Evolutionary conservation across 2,888 invertebrate species (phyloP), one percentile per base, ranked within the genome.

Genomic region (Agonopterix heracliana): DNA sequence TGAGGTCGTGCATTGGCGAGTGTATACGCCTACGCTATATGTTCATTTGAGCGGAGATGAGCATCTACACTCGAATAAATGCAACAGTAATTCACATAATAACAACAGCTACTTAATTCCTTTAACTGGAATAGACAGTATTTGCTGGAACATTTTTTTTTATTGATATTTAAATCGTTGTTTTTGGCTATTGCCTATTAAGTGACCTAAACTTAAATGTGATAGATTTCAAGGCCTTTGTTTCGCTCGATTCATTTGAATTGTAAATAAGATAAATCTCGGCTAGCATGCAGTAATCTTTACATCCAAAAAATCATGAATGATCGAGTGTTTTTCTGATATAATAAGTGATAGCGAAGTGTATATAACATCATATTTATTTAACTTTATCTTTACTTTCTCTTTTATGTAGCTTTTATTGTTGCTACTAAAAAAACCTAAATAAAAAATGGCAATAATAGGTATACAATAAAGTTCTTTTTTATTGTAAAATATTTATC

Each of bases 31-130:
- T 76, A 83, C 80, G 74, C 80, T 72, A 76, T 76, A 64, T 86
- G 86, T 66, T 86, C 86, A 86, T 82, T 86, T 85, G 76, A 86
- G 85, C 84, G 86, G 63, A 81, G 78, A 83, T 68, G 61, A 67
- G 3, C 73, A 73, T 69, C 66, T 73, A 77, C 72, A 81, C 74
- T 78, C 74, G 79, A 71, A 77, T 77, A 77, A 78, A 76, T 81
- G 75, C 76, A 81, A 81, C 74, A 68, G 76, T 80, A 73, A 80
- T 77, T 68, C 71, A 81, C 79, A 81, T 82, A 79, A 77, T 77
- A 76, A 48, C 67, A 26, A 67, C 67, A 57, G 69, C 79, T 77
- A 80, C 72, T 75, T 74, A 71, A 71, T 77, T 80, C 76, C 74
- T 70, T 68, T 58, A 63, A 63, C 63, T 72, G 71, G 77, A 76